Percentiles rank a stretch among this genome's conserved stretches.
phyloP scores from a whole-genome alignment of 2,888 invertebrate genomes.

The Meteorus colon region DNA sequence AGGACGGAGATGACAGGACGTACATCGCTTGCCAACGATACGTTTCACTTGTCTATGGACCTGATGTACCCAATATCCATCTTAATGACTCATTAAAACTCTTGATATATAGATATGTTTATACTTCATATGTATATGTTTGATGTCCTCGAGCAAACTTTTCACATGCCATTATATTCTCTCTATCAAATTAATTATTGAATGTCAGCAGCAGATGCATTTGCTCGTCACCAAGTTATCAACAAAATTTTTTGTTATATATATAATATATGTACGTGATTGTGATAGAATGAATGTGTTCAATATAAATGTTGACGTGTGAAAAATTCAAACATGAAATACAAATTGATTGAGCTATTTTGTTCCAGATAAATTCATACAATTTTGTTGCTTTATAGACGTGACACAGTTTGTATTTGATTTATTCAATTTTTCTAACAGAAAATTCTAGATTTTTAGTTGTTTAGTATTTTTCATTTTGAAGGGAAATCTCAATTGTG shows the following conservation, averaged over 20 bases:
- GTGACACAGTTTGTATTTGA: no score
- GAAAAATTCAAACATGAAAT: conserved; percentile 12
- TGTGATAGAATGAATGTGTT: neutral
- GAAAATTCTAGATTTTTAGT: no score
- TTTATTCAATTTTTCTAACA: no score
- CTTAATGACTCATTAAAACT: conserved; percentile 39
- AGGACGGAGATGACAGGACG: conserved; percentile 28
- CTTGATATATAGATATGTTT: conserved; percentile 16
- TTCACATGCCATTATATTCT: neutral
- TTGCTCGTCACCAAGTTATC: conserved; percentile 11
- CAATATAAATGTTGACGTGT: neutral
- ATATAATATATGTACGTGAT: neutral
- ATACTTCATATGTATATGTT: neutral
- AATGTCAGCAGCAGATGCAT: conserved; percentile 1
- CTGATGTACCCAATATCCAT: conserved; percentile 43
- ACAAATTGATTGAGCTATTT: conserved; percentile 14
- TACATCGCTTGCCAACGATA: conserved; percentile 40
- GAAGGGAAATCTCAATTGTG: no score
- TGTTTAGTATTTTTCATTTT: no score
- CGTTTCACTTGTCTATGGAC: conserved; percentile 42
- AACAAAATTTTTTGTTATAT: neutral
- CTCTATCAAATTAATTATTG: conserved; percentile 6
- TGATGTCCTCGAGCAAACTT: neutral
- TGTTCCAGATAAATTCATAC: neutral
- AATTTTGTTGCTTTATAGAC: neutral